phyloP scores from a whole-genome alignment of 2,888 invertebrate species.

The Heteropelma amictum region DNA sequence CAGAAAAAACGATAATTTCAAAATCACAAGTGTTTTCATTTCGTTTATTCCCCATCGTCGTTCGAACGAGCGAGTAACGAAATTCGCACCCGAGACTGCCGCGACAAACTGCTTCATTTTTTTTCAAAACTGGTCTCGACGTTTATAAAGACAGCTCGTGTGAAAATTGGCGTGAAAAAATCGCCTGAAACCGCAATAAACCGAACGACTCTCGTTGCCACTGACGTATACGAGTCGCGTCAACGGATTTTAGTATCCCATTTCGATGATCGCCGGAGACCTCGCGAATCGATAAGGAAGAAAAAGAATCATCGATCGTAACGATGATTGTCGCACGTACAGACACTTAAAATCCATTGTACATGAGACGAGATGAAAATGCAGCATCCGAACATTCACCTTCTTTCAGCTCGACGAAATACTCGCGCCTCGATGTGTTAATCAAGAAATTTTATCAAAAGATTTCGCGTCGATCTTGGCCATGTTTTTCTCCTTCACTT shows the following conservation, averaged over 20 bases:
- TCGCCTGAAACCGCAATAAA: too few species aligned
- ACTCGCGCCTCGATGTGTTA: too few species aligned
- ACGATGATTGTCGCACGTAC: slow-evolving; percentile 25
- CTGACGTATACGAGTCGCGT: slow-evolving; percentile 39
- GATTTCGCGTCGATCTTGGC: too few species aligned
- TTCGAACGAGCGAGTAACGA: not conserved
- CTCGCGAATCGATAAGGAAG: slow-evolving; percentile 36
- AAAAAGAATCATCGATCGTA: slow-evolving; percentile 26
- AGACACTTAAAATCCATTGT: not conserved
- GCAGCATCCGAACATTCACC: slow-evolving; percentile 6
- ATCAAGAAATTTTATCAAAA: too few species aligned
- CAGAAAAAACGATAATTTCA: not conserved
- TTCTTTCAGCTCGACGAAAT: not conserved
- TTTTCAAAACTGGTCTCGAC: slow-evolving; percentile 14
- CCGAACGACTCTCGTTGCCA: slow-evolving; percentile 9
- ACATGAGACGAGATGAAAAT: not conserved
- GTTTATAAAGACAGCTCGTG: slow-evolving; percentile 45
- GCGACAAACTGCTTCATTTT: slow-evolving; percentile 49
- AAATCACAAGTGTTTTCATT: not conserved
- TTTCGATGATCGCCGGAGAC: slow-evolving; percentile 20
- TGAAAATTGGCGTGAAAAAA: slow-evolving; percentile 30
- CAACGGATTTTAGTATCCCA: slow-evolving; percentile 23
- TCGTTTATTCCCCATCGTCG: too few species aligned
- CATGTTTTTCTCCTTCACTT: too few species aligned
- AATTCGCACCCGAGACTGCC: not conserved